Base-by-base conservation (phyloP, 2,888 invertebrate genomes). In the Thereva nobilitata region DNA sequence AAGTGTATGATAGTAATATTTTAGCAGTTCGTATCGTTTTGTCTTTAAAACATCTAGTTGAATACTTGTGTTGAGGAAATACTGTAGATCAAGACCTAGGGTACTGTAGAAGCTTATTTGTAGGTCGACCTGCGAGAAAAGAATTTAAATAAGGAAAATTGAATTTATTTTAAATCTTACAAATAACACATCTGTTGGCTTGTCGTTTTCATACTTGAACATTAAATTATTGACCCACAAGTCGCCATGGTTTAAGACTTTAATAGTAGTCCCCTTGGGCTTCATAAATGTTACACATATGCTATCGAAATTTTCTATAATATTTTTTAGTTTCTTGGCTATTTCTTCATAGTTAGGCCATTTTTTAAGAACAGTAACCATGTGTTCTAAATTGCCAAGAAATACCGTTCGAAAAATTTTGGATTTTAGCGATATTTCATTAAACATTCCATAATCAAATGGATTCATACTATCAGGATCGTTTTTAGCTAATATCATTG, bases 401-500 rank as follows among this genome's bases (percentile, higher is more conserved):
- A n/a, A n/a, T n/a, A n/a, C n/a, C n/a, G n/a, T 23, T 23, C 23
- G 1, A 23, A 23, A 23, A 23, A 23, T 2, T 23, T 23, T 23
- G 1, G 23, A 23, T 2, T 23, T 23, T 1, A 23, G 23, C 23
- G 23, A 23, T 2, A 23, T 23, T 23, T 23, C 2, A 23, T 23
- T 23, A 2, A 23, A 23, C 23, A 23, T 2, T 2, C 23, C 23
- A 23, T 23, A 23, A 23, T 23, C 23, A 23, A 23, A 23, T 2
- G 1, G 2, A 2, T 23, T 53, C 7, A 40, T 53, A n/a, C 12
- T 40, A 5, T 45, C 45, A 10, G n/a, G 45, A 10, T 75, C 85
- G 79, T 83, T 83, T 72, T 84, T 82, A 64, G 79, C 80, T 55
- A 85, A 72, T 37, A 83, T 81, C 64, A 85, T 80, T 0, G 86